phyloP scores from a whole-genome alignment of 2,888 invertebrate species.

The Amiota communis region DNA sequence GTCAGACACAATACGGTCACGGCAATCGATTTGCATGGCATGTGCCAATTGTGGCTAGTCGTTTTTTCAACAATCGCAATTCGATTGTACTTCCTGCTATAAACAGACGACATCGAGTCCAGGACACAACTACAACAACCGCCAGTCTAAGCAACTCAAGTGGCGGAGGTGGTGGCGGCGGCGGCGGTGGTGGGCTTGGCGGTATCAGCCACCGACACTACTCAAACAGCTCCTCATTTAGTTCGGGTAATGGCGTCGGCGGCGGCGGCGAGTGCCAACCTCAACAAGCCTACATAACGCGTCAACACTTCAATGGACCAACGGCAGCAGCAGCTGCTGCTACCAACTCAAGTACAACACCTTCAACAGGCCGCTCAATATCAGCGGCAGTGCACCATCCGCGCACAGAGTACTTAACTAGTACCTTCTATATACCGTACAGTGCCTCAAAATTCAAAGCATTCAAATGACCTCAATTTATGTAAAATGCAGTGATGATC shows the following conservation, averaged over 20 bases:
- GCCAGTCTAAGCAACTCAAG: conserved; percentile 53
- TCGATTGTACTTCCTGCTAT: conserved; percentile 67
- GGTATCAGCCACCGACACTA: background rate
- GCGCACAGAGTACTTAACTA: conserved; percentile 56
- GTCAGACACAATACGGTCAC: conserved; percentile 39
- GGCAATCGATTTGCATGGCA: conserved; percentile 62
- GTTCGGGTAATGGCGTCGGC: background rate
- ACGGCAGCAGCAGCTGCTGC: conserved; percentile 39
- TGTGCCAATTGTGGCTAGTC: conserved; percentile 58
- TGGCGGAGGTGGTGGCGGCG: conserved; percentile 21
- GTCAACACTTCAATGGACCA: conserved; percentile 25
- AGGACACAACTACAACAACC: conserved; percentile 47
- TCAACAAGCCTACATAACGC: conserved; percentile 17
- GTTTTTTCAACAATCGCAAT: conserved; percentile 66
- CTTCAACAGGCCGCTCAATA: conserved; percentile 68
- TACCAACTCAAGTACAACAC: conserved; percentile 58
- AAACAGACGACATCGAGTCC: conserved; percentile 47
- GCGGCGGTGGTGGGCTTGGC: too few relatives aligned
- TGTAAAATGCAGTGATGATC: conserved; percentile 42
- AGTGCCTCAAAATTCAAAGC: conserved; percentile 72
- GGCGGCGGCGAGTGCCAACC: background rate
- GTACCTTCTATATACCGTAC: conserved; percentile 69
- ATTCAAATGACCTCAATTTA: conserved; percentile 65
- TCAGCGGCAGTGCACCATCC: conserved; percentile 69
- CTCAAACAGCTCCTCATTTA: conserved; percentile 42